Percentiles rank a stretch among this genome's conserved stretches.
phyloP scores from a whole-genome alignment of 2,888 invertebrate species.

The Neuroscelio doddi region DNA sequence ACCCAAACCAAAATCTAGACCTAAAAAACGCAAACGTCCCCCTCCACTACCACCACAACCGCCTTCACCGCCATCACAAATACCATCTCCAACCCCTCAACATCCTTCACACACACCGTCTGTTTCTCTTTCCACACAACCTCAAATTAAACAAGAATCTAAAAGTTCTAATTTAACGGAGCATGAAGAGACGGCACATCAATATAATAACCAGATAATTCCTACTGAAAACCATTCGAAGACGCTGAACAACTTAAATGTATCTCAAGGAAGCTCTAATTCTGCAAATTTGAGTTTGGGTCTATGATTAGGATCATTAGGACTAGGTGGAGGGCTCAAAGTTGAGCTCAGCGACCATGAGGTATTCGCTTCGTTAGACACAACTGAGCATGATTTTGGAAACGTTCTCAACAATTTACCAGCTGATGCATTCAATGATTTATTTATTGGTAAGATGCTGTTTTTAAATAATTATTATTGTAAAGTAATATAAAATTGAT shows the following conservation, averaged over 20 bases:
- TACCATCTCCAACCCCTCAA: constrained; percentile 13
- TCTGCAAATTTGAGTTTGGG: constrained; percentile 62
- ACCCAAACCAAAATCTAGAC: constrained; percentile 67
- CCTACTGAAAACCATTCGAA: constrained; percentile 60
- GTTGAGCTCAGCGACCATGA: constrained; percentile 69
- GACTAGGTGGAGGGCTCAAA: constrained; percentile 63
- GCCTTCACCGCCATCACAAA: constrained; percentile 8
- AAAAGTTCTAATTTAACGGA: constrained; percentile 7
- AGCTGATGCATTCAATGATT: constrained; percentile 87
- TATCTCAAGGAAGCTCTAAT: constrained; percentile 59
- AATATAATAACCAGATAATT: constrained; percentile 54
- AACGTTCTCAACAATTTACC: constrained; percentile 86
- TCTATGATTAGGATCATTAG: constrained; percentile 63
- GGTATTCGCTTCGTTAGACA: constrained; percentile 69
- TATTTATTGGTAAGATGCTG: constrained; percentile 78
- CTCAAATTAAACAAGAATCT: constrained; percentile 25
- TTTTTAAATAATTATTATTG: too few relatives aligned
- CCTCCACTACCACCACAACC: constrained; percentile 49
- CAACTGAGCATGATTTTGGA: constrained; percentile 83
- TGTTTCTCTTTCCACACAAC: constrained; percentile 16
- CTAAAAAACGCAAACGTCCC: constrained; percentile 68
- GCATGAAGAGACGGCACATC: constrained; percentile 19
- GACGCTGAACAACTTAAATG: constrained; percentile 66
- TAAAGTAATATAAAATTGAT: too few relatives aligned
- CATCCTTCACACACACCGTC: constrained; percentile 5